These are phyloP conservation scores for Epirrita christyi DNA, from an alignment of 2,888 invertebrate species.

Conservation along the genomic window DNA sequence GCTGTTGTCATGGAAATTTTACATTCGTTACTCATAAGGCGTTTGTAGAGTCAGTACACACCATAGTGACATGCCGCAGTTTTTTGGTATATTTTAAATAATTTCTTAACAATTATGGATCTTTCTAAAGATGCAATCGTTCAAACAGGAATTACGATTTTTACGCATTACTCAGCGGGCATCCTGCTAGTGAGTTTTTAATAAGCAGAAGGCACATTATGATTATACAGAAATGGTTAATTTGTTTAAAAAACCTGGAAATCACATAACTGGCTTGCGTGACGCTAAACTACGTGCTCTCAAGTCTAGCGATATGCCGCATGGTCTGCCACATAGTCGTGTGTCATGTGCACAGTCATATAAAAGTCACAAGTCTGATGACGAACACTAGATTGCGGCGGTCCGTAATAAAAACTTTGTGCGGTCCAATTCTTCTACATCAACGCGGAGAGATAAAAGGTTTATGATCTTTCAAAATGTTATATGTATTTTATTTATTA, in stretches of 20 bases:
- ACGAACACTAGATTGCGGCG: slow-evolving; percentile 44
- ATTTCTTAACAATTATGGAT: too few relatives aligned
- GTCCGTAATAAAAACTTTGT: slow-evolving; percentile 45
- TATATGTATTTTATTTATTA: slow-evolving; percentile 20
- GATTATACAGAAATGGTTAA: too few relatives aligned
- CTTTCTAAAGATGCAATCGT: too few relatives aligned
- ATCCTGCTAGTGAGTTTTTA: too few relatives aligned
- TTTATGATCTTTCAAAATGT: slow-evolving; percentile 33
- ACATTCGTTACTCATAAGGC: slow-evolving; percentile 44
- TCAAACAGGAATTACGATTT: neutral
- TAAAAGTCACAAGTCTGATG: slow-evolving; percentile 46
- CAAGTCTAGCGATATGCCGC: slow-evolving; percentile 25
- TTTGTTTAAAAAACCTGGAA: too few relatives aligned
- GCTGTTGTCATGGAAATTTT: slow-evolving; percentile 58
- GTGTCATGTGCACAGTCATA: slow-evolving; percentile 17
- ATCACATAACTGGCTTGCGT: too few relatives aligned
- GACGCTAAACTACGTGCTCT: too few relatives aligned
- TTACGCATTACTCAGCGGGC: too few relatives aligned
- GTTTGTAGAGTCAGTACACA: slow-evolving; percentile 19
- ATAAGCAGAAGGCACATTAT: too few relatives aligned
- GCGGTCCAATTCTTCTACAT: slow-evolving; percentile 39
- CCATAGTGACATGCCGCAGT: slow-evolving; percentile 3
- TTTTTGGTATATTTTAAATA: too few relatives aligned
- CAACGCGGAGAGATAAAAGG: slow-evolving; percentile 31
- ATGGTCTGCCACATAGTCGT: slow-evolving; percentile 32